Percentiles rank a stretch among this genome's conserved stretches.
phyloP scores from a whole-genome alignment of 2,797 vertebrate species.

The Takifugu rubripes region DNA sequence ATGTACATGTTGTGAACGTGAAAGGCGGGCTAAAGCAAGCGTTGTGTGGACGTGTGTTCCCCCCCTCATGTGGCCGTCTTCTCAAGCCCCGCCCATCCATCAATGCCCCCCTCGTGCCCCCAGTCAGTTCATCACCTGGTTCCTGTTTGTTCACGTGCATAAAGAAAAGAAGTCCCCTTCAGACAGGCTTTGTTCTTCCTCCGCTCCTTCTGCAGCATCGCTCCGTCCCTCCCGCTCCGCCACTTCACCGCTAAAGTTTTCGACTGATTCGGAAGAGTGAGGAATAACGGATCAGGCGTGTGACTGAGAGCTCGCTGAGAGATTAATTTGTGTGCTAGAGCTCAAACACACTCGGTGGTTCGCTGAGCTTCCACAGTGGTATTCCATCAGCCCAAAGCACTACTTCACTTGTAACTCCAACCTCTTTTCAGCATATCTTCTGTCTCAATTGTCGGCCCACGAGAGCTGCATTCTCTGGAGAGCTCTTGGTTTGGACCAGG shows the following conservation, averaged over 20 bases:
- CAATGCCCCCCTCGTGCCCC: conserved; percentile 66
- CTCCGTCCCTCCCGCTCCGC: conserved; percentile 1
- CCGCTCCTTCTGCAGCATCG: conserved; percentile 12
- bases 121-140: conserved; percentile 74
- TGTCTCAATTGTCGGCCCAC: conserved; percentile 34
- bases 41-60: conserved; percentile 22
- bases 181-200: conserved; percentile 61
- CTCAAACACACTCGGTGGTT: conserved; percentile 45
- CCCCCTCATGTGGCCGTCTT: conserved; percentile 41
- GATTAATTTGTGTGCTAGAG: conserved; percentile 56
- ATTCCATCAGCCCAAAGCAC: conserved; percentile 39
- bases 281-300: no score
- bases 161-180: conserved; percentile 78
- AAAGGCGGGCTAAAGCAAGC: conserved; percentile 27
- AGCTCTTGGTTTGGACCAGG: conserved; percentile 5
- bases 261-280: conserved; percentile 5
- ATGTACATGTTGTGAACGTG: conserved; percentile 29
- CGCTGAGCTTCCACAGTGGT: conserved; percentile 51
- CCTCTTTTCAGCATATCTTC: conserved; percentile 33
- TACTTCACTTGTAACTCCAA: conserved; percentile 43
- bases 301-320: conserved; percentile 28
- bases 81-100: conserved; percentile 67
- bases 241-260: conserved; percentile 25
- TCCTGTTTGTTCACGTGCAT: conserved; percentile 71
- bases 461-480: conserved; percentile 21